Percentiles rank a stretch among this genome's conserved stretches.
These are phyloP conservation scores for Ptychobarbus kaznakovi DNA, from an alignment of 2,797 vertebrate genomes.

Conservation along the genomic window DNA sequence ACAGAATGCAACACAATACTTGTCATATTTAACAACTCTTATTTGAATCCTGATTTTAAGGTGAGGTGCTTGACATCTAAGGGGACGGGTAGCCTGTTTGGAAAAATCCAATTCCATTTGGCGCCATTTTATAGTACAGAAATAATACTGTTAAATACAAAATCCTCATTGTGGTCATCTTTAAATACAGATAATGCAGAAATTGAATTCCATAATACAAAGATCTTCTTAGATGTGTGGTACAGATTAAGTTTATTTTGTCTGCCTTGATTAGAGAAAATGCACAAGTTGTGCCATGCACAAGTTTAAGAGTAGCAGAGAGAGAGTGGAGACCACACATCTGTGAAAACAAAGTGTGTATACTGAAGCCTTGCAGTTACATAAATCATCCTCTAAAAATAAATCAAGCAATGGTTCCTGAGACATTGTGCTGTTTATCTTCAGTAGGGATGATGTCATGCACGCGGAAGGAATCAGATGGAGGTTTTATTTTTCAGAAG, in stretches of 20 bases:
- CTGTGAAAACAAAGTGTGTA: conserved; percentile 34
- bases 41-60: neutral
- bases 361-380: conserved; percentile 13
- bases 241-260: conserved; percentile 8
- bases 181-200: neutral
- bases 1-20: neutral
- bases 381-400: conserved; percentile 49
- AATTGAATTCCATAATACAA: neutral
- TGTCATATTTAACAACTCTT: neutral
- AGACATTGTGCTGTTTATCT: conserved; percentile 37
- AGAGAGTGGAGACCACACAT: conserved; percentile 40
- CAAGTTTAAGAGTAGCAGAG: neutral
- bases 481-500: neutral
- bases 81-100: neutral
- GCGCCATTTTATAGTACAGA: neutral
- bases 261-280: conserved; percentile 18
- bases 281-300: conserved; percentile 3
- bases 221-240: neutral
- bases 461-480: conserved; percentile 6
- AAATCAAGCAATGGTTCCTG: conserved; percentile 28
- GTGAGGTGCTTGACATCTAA: neutral
- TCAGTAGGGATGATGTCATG: conserved; percentile 12
- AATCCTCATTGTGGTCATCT: neutral
- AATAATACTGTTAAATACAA: conserved; percentile 4
- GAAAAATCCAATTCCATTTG: neutral